phyloP scores from a whole-genome alignment of 2,888 invertebrate species.

The Drosophila cognata region DNA sequence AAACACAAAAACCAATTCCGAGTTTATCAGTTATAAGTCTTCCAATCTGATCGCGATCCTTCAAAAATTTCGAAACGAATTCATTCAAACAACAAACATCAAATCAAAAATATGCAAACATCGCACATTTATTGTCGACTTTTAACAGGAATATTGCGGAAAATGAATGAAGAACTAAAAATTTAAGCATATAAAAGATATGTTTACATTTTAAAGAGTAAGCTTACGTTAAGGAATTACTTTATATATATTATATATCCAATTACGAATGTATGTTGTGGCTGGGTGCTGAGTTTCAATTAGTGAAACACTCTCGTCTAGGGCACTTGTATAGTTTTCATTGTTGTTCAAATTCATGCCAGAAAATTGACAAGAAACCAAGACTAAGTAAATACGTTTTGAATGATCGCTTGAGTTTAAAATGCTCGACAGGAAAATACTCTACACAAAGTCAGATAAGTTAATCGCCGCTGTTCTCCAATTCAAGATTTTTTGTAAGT shows the following conservation, averaged over 20 bases:
- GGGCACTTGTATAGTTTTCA: background rate
- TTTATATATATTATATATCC: no score
- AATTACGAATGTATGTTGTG: background rate
- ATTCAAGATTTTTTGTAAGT: background rate
- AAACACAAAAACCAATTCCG: background rate
- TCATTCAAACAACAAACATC: background rate
- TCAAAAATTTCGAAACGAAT: background rate
- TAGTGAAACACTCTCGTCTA: background rate
- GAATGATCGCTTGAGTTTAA: background rate
- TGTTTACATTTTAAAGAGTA: background rate
- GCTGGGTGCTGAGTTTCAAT: background rate
- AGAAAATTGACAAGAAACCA: background rate
- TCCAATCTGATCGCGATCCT: background rate
- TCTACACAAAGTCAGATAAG: background rate
- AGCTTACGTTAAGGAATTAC: background rate
- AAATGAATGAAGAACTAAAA: background rate
- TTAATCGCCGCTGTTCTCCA: background rate
- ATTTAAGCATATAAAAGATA: background rate
- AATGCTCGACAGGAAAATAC: slow-evolving; percentile 1
- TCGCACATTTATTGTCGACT: background rate
- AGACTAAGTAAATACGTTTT: slow-evolving; percentile 17
- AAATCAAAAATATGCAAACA: background rate
- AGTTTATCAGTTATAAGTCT: background rate
- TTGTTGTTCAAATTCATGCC: slow-evolving; percentile 13
- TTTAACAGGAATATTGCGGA: background rate